A percentile compares a stretch with the other conserved stretches of the same genome.
Evolutionary conservation across 23 tunicate species (phyloP).

Genomic region (Phallusia fumigata): DNA sequence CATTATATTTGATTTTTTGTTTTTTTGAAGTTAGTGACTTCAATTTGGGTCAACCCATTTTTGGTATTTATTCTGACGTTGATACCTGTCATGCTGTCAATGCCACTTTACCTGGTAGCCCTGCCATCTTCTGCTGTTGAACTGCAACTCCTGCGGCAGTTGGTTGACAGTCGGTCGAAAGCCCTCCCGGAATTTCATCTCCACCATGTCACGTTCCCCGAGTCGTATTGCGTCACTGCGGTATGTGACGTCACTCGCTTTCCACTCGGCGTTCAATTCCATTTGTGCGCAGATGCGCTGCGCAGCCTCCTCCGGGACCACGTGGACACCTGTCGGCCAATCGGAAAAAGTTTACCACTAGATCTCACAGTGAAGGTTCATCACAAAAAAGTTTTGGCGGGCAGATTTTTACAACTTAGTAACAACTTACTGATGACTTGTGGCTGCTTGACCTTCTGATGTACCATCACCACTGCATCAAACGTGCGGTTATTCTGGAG

Average conservation of each 20-base stretch:
- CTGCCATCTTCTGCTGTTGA: conserved; percentile 89
- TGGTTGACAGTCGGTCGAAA: conserved; percentile 63
- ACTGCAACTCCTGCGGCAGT: conserved; percentile 57
- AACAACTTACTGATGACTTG: conserved; percentile 51
- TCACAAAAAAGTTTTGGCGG: too few species aligned
- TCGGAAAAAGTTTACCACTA: not conserved
- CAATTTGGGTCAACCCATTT: too few species aligned
- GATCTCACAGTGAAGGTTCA: too few species aligned
- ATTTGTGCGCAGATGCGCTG: conserved; percentile 38
- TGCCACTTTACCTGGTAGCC: conserved; percentile 65
- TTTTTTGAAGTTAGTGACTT: too few species aligned
- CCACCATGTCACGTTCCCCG: conserved; percentile 49
- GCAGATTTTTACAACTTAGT: too few species aligned
- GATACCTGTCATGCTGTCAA: too few species aligned
- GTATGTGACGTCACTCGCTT: conserved; percentile 13
- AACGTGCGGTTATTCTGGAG: conserved; percentile 25
- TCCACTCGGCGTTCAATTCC: conserved; percentile 53
- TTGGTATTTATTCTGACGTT: too few species aligned
- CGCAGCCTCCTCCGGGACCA: conserved; percentile 60
- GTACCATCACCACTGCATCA: conserved; percentile 50
- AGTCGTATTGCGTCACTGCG: conserved; percentile 16
- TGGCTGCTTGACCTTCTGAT: conserved; percentile 42
- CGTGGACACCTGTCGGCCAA: conserved; percentile 54
- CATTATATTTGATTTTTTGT: too few species aligned
- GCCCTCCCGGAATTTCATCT: conserved; percentile 45